phyloP scores from a whole-genome alignment of 1,140 invertebrate genomes.

The Drosophila rufa region DNA sequence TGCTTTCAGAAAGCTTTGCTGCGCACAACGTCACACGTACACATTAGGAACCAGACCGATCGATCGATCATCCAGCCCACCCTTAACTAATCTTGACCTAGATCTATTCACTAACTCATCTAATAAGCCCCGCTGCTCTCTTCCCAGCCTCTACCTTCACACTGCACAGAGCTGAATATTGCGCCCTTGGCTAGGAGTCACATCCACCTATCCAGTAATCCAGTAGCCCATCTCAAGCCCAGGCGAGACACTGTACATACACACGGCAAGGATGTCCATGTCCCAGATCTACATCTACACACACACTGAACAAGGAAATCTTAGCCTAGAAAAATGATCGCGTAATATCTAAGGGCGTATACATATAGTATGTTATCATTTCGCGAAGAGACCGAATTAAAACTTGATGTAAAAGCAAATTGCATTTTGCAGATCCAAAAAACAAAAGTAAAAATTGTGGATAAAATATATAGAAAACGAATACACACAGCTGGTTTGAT shows the following conservation, averaged over 20 bases:
- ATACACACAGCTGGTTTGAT: constrained; percentile 17
- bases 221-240: constrained; percentile 29
- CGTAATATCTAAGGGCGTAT: constrained; percentile 60
- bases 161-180: constrained; percentile 4
- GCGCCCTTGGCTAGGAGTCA: constrained; percentile 16
- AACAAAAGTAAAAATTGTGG: constrained; percentile 55
- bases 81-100: constrained; percentile 47
- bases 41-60: constrained; percentile 10
- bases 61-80: constrained; percentile 42
- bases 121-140: constrained; percentile 15
- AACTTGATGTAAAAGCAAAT: constrained; percentile 66
- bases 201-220: constrained; percentile 25
- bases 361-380: constrained; percentile 62
- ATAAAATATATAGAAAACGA: constrained; percentile 70
- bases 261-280: constrained; percentile 4
- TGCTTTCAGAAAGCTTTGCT: constrained; percentile 47
- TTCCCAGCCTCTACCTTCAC: constrained; percentile 22
- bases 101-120: constrained; percentile 31
- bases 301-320: constrained; percentile 36
- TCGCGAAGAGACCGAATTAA: constrained; percentile 46
- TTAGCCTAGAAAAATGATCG: constrained; percentile 54
- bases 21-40: constrained; percentile 26
- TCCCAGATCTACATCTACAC: constrained; percentile 2
- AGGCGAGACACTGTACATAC: constrained; percentile 54
- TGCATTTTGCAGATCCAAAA: constrained; percentile 62